These are phyloP conservation scores for Serilophus lunatus DNA, from an alignment of 2,113 vertebrate species.

Conservation along the genomic window DNA sequence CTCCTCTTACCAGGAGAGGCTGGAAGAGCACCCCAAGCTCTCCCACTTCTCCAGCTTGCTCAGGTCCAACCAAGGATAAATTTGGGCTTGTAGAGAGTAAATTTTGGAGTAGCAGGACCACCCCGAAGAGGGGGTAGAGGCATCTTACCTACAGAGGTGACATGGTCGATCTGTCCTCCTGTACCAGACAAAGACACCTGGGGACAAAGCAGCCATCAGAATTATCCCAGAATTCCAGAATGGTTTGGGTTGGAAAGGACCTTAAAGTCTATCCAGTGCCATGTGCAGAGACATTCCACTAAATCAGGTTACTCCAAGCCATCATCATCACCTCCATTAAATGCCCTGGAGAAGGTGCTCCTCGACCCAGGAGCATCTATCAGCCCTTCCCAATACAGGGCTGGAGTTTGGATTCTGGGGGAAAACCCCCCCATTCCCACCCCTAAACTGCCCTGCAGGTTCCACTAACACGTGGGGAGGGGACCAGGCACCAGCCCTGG, in stretches of 20 bases:
- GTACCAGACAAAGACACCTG: conserved; percentile 20
- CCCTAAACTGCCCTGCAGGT: background rate
- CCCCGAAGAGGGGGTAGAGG: background rate
- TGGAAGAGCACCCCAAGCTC: background rate
- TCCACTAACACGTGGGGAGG: background rate
- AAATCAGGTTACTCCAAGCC: background rate
- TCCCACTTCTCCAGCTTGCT: background rate
- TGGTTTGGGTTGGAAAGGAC: accelerated
- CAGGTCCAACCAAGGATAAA: background rate
- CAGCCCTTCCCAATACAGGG: background rate
- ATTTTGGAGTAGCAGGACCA: background rate
- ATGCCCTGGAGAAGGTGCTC: background rate
- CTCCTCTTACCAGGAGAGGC: background rate
- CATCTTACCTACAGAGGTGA: background rate
- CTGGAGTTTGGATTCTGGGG: background rate
- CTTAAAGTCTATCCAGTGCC: background rate
- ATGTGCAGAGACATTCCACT: background rate
- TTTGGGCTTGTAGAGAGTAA: background rate
- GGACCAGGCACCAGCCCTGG: background rate
- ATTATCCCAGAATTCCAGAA: background rate
- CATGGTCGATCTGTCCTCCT: background rate
- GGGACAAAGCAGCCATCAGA: background rate
- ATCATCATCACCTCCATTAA: background rate
- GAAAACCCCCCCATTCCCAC: background rate
- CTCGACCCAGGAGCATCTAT: accelerated